Base-by-base conservation (phyloP, 35 echinoderm and acorn worm species). In the Antedon bifida region DNA sequence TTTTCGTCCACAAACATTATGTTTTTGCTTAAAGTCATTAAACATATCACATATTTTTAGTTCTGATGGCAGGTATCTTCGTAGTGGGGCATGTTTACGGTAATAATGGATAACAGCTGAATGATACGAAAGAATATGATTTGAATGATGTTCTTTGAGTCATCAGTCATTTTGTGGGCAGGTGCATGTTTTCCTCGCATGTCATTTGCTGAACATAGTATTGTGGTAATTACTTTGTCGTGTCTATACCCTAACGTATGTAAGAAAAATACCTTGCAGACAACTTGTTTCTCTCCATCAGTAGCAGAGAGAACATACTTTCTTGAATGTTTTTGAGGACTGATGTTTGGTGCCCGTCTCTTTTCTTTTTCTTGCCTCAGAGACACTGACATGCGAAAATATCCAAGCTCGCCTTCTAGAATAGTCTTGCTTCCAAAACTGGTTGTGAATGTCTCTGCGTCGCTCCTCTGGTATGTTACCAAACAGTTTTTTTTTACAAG, bases 51-150 rank as follows among this genome's bases (percentile, higher is more conserved):
- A 23, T 64, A 64, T 64, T 1, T 64, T 64, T 2, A 84, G 11
- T 35, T 84, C 83, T 19, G 83, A 39, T 84, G 83, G 83, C 5
- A 84, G 32, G 44, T 84, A 84, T 75, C 74, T 31, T 42, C 64
- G 3, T 32, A 33, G 30, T 17, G 83, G 83, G 1, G 83, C 83
- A 38, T 84, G 83, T 75, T 74, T 34, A 26, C 83, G 64, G 3
- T 64, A 0, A 29, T 75, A 84, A 28, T 75, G 83, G 34, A 55
- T 84, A 0, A 75, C 64, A 7, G 55, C 30, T 75, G 64, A 64
- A 35, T 84, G 51, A 36, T 75, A 35, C 29, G 73, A 84, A 30
- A 84, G 2, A 35, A 84, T 84, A 30, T 84, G 83, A 29, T 74
- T 46, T 34, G 30, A 84, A 34, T 31, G 75, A 2, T 7, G 44